phyloP scores from a whole-genome alignment of 2,797 vertebrate species.

The Pelodytes ibericus region DNA sequence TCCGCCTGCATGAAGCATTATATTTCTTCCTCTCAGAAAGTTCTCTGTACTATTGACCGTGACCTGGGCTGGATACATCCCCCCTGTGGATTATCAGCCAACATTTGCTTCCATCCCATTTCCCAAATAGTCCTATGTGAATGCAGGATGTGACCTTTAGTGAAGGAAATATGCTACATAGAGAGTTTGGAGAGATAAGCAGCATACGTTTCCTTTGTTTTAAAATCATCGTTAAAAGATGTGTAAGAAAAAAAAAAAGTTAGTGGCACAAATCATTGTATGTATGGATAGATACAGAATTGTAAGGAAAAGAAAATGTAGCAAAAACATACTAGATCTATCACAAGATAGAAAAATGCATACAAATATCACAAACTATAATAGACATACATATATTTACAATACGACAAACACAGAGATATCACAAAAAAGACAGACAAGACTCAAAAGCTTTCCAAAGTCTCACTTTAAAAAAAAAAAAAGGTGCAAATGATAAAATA shows the following conservation, averaged over 20 bases:
- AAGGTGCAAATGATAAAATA: no score
- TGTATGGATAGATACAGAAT: no score
- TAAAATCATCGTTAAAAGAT: neutral
- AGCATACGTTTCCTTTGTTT: neutral
- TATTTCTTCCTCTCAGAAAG: conserved; percentile 1
- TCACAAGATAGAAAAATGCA: no score
- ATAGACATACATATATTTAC: no score
- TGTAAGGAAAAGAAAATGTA: no score
- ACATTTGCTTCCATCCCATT: neutral
- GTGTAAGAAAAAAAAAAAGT: neutral
- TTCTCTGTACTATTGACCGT: conserved; percentile 3
- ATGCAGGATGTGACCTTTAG: conserved; percentile 19
- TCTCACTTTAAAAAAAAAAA: no score
- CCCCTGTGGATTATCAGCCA: neutral
- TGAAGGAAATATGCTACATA: conserved; percentile 17
- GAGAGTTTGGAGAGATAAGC: conserved; percentile 8
- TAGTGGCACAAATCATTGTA: neutral
- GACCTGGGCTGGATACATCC: conserved; percentile 9
- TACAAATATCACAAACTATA: no score
- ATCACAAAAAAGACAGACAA: no score
- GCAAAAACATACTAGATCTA: no score
- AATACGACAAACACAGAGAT: no score
- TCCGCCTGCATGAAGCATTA: conserved; percentile 33
- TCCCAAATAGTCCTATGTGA: neutral
- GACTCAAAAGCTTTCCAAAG: no score